Evolutionary conservation across 1,140 invertebrate species (phyloP), one percentile per base, ranked within the genome.

Genomic region (Lepidurus apus): DNA sequence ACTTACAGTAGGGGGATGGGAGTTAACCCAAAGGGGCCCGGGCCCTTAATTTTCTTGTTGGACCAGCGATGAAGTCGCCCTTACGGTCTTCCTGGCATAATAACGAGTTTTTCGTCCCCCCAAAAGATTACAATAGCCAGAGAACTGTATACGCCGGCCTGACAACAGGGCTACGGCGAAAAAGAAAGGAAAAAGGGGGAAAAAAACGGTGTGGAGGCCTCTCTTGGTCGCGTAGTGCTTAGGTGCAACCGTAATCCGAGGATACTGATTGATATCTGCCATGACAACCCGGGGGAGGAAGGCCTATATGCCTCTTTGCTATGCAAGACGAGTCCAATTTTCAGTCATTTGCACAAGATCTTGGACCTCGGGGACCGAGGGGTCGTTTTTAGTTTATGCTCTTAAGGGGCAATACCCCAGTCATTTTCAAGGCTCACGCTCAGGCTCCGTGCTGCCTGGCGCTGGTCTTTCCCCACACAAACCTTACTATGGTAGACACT

Each of bases 1-100:
- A 65, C 53, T 65, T 65, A 7, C 53, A 65, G 21, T 65, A 65
- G 53, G 53, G 47, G 53, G 17, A 21, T 65, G 4, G 53, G 53
- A 65, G 17, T 21, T 21, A 13, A 7, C 34, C 34, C 1, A 4
- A 34, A n/a, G 21, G 53, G 53, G 53, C 13, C 53, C 53, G 53
- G 53, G 53, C 53, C 53, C 53, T 65, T 65, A 65, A 65, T 65
- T 65, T 34, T 65, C 53, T 65, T 65, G 53, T 17, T 65, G 53
- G 21, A 65, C 53, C 21, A 65, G 53, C 53, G 21, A 65, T 7
- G 53, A 65, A 65, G 21, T 7, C 53, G 13, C 53, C 13, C 53
- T 7, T 7, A 65, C 53, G 53, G 17, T 21, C 21, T 65, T 65
- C 53, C 53, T 21, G 21, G 53, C n/a, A 65, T 65, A 65, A 65